These are phyloP conservation scores for Halictus ligatus DNA, from an alignment of 2,888 invertebrate genomes.

Conservation along the genomic window DNA sequence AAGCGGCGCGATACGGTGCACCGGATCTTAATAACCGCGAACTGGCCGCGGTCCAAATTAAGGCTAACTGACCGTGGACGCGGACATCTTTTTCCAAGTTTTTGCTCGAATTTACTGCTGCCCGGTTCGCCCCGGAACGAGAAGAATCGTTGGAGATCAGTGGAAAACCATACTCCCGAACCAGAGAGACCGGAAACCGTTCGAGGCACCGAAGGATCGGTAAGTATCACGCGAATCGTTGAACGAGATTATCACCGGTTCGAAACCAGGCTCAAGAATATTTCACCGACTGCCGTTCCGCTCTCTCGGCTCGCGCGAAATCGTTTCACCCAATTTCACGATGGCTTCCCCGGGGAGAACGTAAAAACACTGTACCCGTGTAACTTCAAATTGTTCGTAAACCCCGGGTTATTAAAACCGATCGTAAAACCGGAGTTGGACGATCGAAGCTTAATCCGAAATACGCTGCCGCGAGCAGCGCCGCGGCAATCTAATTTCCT, in stretches of 20 bases:
- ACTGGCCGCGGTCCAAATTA: constrained; percentile 72
- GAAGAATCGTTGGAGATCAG: background rate
- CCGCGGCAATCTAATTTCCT: constrained; percentile 4
- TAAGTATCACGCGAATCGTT: background rate
- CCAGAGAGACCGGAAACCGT: constrained; percentile 1
- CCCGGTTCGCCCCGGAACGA: background rate
- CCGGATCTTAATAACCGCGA: constrained; percentile 65
- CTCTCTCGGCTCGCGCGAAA: background rate
- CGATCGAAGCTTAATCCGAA: constrained; percentile 7
- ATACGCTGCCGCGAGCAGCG: background rate
- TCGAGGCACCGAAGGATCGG: constrained; percentile 6
- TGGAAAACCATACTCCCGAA: constrained; percentile 20
- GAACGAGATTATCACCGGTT: background rate
- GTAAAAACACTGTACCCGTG: constrained; percentile 14
- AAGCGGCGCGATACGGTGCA: constrained; percentile 44
- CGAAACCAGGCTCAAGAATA: background rate
- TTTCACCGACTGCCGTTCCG: background rate
- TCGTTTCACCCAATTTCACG: constrained; percentile 13
- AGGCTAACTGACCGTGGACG: constrained; percentile 59
- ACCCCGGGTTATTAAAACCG: constrained; percentile 16
- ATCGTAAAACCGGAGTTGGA: constrained; percentile 14
- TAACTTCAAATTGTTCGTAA: constrained; percentile 8
- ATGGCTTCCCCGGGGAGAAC: background rate
- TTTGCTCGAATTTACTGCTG: constrained; percentile 41
- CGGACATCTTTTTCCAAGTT: constrained; percentile 59